Evolutionary conservation across 2,113 vertebrate species (phyloP).

Genomic region (Petrocephalus zakoni): DNA sequence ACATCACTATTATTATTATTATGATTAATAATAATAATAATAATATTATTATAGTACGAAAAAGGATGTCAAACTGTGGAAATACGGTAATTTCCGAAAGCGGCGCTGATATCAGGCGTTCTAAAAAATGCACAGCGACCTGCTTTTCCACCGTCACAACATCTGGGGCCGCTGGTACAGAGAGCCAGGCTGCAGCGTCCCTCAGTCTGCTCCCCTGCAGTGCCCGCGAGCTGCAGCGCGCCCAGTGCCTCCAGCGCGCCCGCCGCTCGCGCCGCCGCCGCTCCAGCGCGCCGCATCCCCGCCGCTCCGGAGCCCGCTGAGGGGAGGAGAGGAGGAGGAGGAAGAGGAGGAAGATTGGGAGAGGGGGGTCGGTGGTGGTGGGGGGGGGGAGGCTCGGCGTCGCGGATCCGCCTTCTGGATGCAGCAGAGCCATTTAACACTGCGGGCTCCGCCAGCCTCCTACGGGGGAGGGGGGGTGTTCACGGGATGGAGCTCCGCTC

Average conservation of each 20-base stretch:
- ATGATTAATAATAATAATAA: background rate
- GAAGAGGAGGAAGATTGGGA: background rate
- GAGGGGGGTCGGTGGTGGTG: no score
- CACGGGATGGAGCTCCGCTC: conserved; percentile 39
- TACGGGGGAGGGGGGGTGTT: conserved; percentile 42
- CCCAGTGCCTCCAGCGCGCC: background rate
- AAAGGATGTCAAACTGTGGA: background rate
- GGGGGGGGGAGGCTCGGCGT: conserved; percentile 41
- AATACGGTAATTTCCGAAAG: background rate
- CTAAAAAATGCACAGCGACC: background rate
- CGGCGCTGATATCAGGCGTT: background rate
- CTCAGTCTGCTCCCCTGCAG: background rate
- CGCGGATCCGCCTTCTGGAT: conserved; percentile 64
- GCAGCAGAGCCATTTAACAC: conserved; percentile 56
- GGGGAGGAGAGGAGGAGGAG: background rate
- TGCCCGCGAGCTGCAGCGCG: background rate
- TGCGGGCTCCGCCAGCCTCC: conserved; percentile 48
- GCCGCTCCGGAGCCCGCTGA: background rate
- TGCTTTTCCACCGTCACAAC: background rate
- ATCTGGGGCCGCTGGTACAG: background rate
- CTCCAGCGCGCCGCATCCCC: background rate
- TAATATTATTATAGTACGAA: background rate
- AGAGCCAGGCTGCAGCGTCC: background rate
- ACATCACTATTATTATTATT: background rate
- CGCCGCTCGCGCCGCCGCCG: background rate